phyloP scores from a whole-genome alignment of 2,797 vertebrate species.

The Eulemur rubriventer region DNA sequence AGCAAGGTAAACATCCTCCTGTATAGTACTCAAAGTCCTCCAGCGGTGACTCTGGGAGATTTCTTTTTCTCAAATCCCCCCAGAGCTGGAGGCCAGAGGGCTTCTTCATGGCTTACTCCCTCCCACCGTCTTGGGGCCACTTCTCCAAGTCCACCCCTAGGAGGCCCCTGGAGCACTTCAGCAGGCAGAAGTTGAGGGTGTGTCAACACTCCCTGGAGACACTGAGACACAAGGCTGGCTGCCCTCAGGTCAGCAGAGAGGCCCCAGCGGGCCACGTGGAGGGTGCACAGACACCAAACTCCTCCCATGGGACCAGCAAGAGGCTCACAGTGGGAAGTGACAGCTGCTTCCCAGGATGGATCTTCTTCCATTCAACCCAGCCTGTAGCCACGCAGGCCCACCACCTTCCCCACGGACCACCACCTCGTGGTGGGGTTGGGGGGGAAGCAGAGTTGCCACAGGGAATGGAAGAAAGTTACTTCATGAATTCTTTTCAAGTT shows the following conservation, averaged over 20 bases:
- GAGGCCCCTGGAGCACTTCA: neutral
- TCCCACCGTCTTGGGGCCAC: fast-evolving
- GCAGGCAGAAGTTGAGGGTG: neutral
- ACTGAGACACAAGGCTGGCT: neutral
- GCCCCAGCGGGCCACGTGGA: fast-evolving
- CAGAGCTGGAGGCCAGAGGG: neutral
- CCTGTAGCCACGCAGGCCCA: neutral
- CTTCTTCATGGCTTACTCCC: neutral
- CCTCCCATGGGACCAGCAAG: neutral
- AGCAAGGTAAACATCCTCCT: neutral
- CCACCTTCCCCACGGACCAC: neutral
- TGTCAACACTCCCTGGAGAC: neutral
- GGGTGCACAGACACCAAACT: neutral
- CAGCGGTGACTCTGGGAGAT: neutral
- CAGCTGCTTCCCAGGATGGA: neutral
- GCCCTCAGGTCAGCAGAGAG: neutral
- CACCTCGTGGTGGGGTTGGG: neutral
- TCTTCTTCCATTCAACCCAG: neutral
- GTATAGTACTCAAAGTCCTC: neutral
- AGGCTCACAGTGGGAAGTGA: neutral
- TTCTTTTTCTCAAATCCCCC: neutral
- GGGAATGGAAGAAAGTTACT: neutral
- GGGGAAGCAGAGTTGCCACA: neutral
- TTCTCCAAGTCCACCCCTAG: neutral
- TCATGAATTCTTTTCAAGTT: neutral